phyloP scores from a whole-genome alignment of 2,888 invertebrate species.

The Prosapia bicincta region DNA sequence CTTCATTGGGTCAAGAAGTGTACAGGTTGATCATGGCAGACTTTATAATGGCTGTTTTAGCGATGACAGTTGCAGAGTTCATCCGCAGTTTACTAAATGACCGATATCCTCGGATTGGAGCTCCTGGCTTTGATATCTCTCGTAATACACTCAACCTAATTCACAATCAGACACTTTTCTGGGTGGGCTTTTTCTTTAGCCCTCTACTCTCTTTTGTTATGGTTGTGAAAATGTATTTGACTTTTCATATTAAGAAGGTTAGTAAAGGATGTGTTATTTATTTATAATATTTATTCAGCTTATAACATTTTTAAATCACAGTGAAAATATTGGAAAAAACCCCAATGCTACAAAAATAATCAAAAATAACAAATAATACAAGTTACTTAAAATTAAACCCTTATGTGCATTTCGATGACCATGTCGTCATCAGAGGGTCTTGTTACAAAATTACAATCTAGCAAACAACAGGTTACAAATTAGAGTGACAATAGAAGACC shows the following conservation, averaged over 20 bases:
- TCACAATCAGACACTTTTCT: conserved; percentile 74
- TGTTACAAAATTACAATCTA: too few relatives aligned
- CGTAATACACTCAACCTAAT: conserved; percentile 72
- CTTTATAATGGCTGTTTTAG: conserved; percentile 58
- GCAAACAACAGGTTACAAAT: too few relatives aligned
- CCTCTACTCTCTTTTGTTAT: conserved; percentile 64
- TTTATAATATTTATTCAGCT: too few relatives aligned
- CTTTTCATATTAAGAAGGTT: conserved; percentile 66
- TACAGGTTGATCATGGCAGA: conserved; percentile 69
- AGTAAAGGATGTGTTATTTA: too few relatives aligned
- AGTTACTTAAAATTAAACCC: too few relatives aligned
- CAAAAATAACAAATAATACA: too few relatives aligned
- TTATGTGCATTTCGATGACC: too few relatives aligned
- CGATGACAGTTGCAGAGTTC: conserved; percentile 52
- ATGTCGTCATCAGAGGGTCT: too few relatives aligned
- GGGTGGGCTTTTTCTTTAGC: conserved; percentile 71
- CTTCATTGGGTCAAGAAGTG: conserved; percentile 64
- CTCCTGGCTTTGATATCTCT: conserved; percentile 72
- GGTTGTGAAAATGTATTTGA: conserved; percentile 63
- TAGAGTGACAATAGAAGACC: too few relatives aligned
- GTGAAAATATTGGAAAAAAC: too few relatives aligned
- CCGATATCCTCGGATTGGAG: conserved; percentile 41
- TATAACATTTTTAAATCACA: too few relatives aligned
- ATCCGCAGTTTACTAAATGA: conserved; percentile 47
- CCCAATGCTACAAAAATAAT: too few relatives aligned